Conservation (phyloP, 2,888 invertebrate species). For the Synanthedon formicaeformis region DNA sequence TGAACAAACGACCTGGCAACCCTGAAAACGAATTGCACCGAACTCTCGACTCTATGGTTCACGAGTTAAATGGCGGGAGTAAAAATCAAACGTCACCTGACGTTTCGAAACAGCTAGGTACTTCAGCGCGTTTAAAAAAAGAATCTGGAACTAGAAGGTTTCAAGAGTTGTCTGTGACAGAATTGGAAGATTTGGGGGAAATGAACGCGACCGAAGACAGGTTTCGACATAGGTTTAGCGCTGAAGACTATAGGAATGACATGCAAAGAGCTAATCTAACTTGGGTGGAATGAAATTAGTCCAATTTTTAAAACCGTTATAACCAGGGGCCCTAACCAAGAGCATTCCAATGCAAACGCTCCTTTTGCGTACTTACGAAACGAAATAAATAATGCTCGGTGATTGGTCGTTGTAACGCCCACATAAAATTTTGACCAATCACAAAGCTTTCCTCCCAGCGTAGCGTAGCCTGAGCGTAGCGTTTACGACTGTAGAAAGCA, state of each 20-base stretch:
- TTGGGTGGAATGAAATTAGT: conserved; percentile 41
- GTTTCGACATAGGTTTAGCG: conserved; percentile 42
- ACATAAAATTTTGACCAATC: too few relatives aligned
- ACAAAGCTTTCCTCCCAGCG: too few relatives aligned
- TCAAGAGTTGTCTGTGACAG: conserved; percentile 36
- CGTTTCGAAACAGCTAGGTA: conserved; percentile 3
- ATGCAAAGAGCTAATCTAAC: conserved; percentile 25
- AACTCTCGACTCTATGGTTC: conserved; percentile 43
- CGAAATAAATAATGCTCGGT: too few relatives aligned
- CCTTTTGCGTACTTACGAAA: too few relatives aligned
- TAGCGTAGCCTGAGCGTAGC: too few relatives aligned
- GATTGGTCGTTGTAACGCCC: too few relatives aligned
- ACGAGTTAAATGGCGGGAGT: conserved; percentile 28
- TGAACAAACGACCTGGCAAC: conserved; percentile 44
- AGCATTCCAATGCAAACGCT: too few relatives aligned
- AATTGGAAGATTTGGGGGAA: conserved; percentile 42
- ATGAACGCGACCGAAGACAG: conserved; percentile 45
- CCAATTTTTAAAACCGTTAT: not conserved
- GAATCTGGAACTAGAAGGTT: conserved; percentile 40
- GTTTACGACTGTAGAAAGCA: too few relatives aligned
- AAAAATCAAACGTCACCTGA: conserved; percentile 6
- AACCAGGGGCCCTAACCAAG: too few relatives aligned
- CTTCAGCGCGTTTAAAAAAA: conserved; percentile 21
- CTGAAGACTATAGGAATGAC: conserved; percentile 44
- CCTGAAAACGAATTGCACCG: conserved; percentile 40